phyloP scores from a whole-genome alignment of 2,797 vertebrate genomes.

The Poeciliopsis turneri region DNA sequence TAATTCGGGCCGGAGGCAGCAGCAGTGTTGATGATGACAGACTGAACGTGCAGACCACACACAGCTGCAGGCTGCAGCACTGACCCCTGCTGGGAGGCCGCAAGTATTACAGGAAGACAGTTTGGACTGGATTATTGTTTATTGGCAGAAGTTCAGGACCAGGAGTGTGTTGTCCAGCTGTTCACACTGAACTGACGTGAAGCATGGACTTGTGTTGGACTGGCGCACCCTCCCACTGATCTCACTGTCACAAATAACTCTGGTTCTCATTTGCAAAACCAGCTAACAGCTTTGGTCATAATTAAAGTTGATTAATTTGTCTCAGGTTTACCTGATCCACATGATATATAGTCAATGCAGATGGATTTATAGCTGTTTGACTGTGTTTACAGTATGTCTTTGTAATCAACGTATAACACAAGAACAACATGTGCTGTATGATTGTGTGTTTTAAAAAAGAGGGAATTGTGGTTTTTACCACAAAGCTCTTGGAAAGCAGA shows the following conservation, averaged over 20 bases:
- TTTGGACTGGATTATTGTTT: background rate
- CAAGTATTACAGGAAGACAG: slow-evolving; percentile 25
- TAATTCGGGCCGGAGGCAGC: slow-evolving; percentile 37
- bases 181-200: background rate
- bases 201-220: background rate
- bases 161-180: slow-evolving; percentile 5
- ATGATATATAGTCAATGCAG: background rate
- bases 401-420: background rate
- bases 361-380: background rate
- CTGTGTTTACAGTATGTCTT: background rate
- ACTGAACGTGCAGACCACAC: slow-evolving; percentile 60
- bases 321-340: background rate
- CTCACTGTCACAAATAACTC: slow-evolving; percentile 2
- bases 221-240: background rate
- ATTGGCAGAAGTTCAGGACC: background rate
- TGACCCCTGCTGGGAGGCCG: slow-evolving; percentile 68
- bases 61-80: slow-evolving; percentile 48
- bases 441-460: background rate
- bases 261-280: background rate
- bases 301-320: background rate
- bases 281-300: slow-evolving; percentile 3
- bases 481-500: slow-evolving; percentile 2
- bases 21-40: slow-evolving; percentile 53
- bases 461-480: background rate
- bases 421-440: background rate